Conservation (phyloP, 2,888 invertebrate genomes). For the Calephelis perditalis region DNA sequence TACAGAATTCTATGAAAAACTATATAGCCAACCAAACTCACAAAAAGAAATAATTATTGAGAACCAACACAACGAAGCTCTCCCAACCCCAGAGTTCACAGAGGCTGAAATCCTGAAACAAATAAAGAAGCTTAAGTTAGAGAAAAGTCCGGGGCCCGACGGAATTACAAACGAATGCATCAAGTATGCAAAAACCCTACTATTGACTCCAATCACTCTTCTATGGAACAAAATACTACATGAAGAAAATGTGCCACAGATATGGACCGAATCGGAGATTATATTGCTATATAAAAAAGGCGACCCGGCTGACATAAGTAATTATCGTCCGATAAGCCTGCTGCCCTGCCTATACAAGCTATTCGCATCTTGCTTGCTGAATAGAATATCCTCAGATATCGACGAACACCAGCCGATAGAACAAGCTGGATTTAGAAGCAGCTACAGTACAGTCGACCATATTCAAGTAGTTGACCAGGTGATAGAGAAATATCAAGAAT, state of each 20-base stretch:
- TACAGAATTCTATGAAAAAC: slow-evolving; percentile 24
- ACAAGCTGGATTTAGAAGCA: background rate
- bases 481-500: too few relatives aligned
- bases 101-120: background rate
- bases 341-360: background rate
- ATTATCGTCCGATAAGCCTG: background rate
- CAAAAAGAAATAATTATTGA: background rate
- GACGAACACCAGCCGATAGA: background rate
- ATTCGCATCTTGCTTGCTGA: background rate
- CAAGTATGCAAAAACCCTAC: background rate
- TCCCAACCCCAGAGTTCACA: too few relatives aligned
- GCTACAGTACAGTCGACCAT: background rate
- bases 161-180: background rate
- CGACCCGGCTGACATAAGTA: slow-evolving; percentile 9
- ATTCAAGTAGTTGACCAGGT: background rate
- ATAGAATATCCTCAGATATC: background rate
- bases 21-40: slow-evolving; percentile 21
- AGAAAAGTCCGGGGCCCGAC: background rate
- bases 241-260: slow-evolving; percentile 1
- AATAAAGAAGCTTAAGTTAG: background rate
- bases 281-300: slow-evolving; percentile 14
- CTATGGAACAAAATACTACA: background rate
- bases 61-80: background rate
- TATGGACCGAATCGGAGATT: slow-evolving; percentile 13
- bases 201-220: background rate